Evolutionary conservation across 2,113 vertebrate genomes (phyloP).

Genomic region (Silurus meridionalis): DNA sequence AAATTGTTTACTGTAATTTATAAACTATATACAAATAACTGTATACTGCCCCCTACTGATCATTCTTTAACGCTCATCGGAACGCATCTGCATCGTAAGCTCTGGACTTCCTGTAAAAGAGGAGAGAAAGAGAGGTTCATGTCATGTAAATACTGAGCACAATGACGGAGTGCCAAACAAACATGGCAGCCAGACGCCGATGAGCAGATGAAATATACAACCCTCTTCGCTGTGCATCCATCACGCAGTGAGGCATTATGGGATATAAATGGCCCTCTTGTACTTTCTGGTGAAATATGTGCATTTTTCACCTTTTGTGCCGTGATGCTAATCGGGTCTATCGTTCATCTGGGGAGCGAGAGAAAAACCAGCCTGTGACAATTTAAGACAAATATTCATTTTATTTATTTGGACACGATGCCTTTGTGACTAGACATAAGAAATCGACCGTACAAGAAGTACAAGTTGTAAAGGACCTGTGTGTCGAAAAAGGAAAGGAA

Average conservation of each 20-base stretch:
- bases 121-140: not conserved
- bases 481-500: not conserved
- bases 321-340: not conserved
- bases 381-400: not conserved
- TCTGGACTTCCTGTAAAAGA: not conserved
- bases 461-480: not conserved
- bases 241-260: slow-evolving; percentile 40
- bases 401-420: not conserved
- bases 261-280: slow-evolving; percentile 32
- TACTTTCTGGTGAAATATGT: slow-evolving; percentile 13
- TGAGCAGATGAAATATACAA: slow-evolving; percentile 8
- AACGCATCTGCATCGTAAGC: too few relatives aligned
- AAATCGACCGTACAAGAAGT: not conserved
- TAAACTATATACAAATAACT: too few relatives aligned
- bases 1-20: too few relatives aligned
- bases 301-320: slow-evolving; percentile 20
- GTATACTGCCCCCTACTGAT: too few relatives aligned
- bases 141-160: not conserved
- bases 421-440: not conserved
- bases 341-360: slow-evolving; percentile 7
- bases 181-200: not conserved
- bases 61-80: too few relatives aligned
- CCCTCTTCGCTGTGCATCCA: slow-evolving; percentile 29
- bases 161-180: slow-evolving; percentile 15
- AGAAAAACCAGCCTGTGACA: not conserved